phyloP scores from a whole-genome alignment of 2,888 invertebrate genomes.

The Tiliacea aurago region DNA sequence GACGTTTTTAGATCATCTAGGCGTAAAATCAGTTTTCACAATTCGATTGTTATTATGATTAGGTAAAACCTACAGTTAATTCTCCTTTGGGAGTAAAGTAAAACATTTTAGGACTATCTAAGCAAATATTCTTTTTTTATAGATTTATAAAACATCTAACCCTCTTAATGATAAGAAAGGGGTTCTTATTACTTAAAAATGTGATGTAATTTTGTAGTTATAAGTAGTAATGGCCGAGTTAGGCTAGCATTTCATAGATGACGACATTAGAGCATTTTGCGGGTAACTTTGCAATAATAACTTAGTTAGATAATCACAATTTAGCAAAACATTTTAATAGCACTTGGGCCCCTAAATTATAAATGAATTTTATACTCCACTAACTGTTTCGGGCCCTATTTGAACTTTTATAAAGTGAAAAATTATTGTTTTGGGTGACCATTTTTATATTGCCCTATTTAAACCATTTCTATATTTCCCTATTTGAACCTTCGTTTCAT shows the following conservation, averaged over 20 bases:
- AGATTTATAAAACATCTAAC: slow-evolving; percentile 31
- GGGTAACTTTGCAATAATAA: slow-evolving; percentile 74
- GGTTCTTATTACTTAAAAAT: slow-evolving; percentile 78
- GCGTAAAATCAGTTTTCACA: slow-evolving; percentile 4
- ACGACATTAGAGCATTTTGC: slow-evolving; percentile 65
- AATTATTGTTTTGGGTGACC: neutral
- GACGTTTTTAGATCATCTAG: neutral
- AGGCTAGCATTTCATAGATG: slow-evolving; percentile 71
- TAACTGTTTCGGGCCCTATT: neutral
- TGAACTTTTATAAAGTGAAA: slow-evolving; percentile 6
- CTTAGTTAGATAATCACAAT: slow-evolving; percentile 55
- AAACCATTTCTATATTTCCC: neutral
- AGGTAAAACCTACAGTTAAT: slow-evolving; percentile 6
- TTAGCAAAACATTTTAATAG: slow-evolving; percentile 58
- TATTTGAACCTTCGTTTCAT: neutral
- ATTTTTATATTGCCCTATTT: neutral
- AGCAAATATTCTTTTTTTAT: slow-evolving; percentile 17
- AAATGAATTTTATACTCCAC: neutral
- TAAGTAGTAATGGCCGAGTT: slow-evolving; percentile 68
- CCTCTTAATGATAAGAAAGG: slow-evolving; percentile 39
- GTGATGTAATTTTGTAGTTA: slow-evolving; percentile 78
- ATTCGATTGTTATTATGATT: slow-evolving; percentile 16
- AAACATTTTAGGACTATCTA: slow-evolving; percentile 12
- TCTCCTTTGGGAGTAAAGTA: slow-evolving; percentile 5
- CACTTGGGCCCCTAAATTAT: slow-evolving; percentile 52